phyloP scores from a whole-genome alignment of 2,113 vertebrate genomes.

The Galemys pyrenaicus region DNA sequence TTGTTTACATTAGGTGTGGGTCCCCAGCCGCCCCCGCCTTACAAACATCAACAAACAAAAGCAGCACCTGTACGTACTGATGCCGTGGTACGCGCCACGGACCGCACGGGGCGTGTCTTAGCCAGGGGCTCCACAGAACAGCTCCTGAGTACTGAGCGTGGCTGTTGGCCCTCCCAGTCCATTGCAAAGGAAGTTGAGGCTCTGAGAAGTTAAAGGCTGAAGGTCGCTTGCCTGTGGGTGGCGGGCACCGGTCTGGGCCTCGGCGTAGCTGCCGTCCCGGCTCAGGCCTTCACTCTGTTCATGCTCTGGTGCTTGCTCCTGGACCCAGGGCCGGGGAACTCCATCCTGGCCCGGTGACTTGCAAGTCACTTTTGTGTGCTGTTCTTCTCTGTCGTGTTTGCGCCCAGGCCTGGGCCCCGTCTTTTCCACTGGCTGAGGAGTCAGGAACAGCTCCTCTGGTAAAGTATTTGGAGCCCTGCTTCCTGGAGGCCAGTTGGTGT shows the following conservation, averaged over 20 bases:
- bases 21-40: background rate
- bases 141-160: background rate
- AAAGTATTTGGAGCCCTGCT: background rate
- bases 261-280: background rate
- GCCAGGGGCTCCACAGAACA: background rate
- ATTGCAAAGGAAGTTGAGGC: background rate
- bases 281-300: accelerated
- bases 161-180: background rate
- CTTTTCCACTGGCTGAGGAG: background rate
- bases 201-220: background rate
- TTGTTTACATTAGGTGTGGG: background rate
- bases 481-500: background rate
- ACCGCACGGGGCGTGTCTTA: background rate
- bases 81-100: background rate
- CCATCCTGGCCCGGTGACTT: accelerated
- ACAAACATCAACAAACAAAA: too few species aligned
- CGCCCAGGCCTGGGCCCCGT: background rate
- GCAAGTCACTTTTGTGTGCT: background rate
- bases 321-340: background rate
- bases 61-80: background rate
- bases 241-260: accelerated
- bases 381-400: background rate
- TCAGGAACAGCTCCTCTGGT: background rate
- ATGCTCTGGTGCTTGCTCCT: too few species aligned
- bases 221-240: background rate